Percentiles rank a stretch among this genome's conserved stretches.
phyloP scores from a whole-genome alignment of 1,140 invertebrate genomes.

The Melipona quadrifasciata region DNA sequence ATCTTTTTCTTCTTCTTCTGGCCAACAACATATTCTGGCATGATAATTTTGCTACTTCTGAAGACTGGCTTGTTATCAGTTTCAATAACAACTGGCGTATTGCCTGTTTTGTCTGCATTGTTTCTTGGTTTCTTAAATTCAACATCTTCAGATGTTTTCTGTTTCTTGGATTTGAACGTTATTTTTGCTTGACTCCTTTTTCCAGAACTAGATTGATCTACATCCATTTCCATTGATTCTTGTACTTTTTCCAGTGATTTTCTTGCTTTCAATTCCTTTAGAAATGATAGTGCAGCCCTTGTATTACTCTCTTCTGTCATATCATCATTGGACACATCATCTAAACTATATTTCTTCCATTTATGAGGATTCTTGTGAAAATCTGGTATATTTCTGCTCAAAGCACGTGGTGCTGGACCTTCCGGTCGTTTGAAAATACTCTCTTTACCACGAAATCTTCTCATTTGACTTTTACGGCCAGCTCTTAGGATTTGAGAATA shows the following conservation, averaged over 20 bases:
- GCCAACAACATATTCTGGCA: conserved; percentile 92
- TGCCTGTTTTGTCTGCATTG: background rate
- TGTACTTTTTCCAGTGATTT: conserved; percentile 70
- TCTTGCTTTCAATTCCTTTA: conserved; percentile 85
- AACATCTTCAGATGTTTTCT: conserved; percentile 59
- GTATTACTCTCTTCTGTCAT: conserved; percentile 89
- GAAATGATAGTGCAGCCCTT: conserved; percentile 87
- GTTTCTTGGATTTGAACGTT: conserved; percentile 67
- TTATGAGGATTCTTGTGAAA: conserved; percentile 89
- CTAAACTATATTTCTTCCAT: conserved; percentile 89
- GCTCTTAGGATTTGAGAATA: background rate
- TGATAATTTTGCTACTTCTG: conserved; percentile 86
- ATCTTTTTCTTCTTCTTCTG: conserved; percentile 82
- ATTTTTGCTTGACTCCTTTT: conserved; percentile 57
- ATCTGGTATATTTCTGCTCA: conserved; percentile 84
- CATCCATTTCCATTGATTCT: conserved; percentile 72
- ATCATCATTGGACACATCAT: conserved; percentile 87
- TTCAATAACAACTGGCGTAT: conserved; percentile 56
- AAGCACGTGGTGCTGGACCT: conserved; percentile 83
- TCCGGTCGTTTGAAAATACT: conserved; percentile 90
- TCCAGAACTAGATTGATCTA: conserved; percentile 52
- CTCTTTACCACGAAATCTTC: conserved; percentile 84
- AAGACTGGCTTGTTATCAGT: conserved; percentile 82
- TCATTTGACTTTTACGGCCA: conserved; percentile 55
- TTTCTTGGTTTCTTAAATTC: conserved; percentile 67